Evolutionary conservation across 2,888 invertebrate genomes (phyloP).

Genomic region (Galeruca laticollis): DNA sequence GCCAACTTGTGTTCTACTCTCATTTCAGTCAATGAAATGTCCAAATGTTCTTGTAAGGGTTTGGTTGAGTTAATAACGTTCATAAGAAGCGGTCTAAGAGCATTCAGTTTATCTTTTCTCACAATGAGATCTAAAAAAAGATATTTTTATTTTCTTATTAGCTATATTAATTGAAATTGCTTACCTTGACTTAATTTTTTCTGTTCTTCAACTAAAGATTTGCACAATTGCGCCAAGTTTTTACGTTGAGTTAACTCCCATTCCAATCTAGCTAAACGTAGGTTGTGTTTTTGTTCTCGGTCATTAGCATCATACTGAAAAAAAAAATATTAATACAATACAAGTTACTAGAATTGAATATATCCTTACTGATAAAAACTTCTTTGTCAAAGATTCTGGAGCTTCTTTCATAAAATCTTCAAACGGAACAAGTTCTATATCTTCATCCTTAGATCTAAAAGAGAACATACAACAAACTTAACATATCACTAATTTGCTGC

Average conservation of each 20-base stretch:
- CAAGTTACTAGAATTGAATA: not conserved
- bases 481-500: too few relatives aligned
- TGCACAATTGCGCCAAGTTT: constrained; percentile 81
- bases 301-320: constrained; percentile 55
- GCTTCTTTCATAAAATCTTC: constrained; percentile 88
- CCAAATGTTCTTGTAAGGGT: constrained; percentile 90
- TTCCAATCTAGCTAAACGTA: constrained; percentile 87
- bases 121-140: constrained; percentile 58
- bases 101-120: constrained; percentile 74
- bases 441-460: constrained; percentile 89
- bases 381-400: constrained; percentile 69
- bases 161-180: not conserved
- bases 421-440: constrained; percentile 86
- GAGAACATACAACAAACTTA: constrained; percentile 12
- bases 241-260: constrained; percentile 93
- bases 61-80: constrained; percentile 82
- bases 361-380: constrained; percentile 58
- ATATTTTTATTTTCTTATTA: not conserved
- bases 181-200: constrained; percentile 79
- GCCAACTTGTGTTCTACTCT: constrained; percentile 83
- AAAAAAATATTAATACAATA: constrained; percentile 5
- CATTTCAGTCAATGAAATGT: constrained; percentile 82
- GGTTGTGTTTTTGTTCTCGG: constrained; percentile 77
- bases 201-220: constrained; percentile 81
- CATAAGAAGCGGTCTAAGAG: constrained; percentile 83